Evolutionary conservation across 2,113 vertebrate species (phyloP), one percentile per base, ranked within the genome.

Genomic region (Prinia subflava): DNA sequence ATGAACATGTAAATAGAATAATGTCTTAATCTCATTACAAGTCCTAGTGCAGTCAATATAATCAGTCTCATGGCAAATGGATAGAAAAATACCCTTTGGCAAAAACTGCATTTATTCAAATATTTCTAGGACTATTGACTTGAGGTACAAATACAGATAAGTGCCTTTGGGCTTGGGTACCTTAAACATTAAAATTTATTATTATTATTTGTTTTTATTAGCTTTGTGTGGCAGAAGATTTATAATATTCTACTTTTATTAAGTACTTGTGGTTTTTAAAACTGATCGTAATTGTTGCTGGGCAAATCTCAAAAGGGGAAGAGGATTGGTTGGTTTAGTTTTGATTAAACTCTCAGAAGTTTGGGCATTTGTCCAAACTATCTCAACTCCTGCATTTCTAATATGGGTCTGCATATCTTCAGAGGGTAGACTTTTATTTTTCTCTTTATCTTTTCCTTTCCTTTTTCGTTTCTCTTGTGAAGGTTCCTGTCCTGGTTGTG

Each of bases 201-300:
- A 94, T 97, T 96, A 96, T 93, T 96, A 96, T 95, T 95, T 95
- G 94, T 97, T 97, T 97, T 95, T 97, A 96, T 96, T 97, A 97
- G 90, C 53, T 94, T 96, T 23, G 69, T 73, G 73, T 95, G 94
- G 88, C 91, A 93, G 94, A 95, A 94, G 95, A 97, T 97, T 96
- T 96, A 96, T 97, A 95, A 88, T 96, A 94, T 93, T 96, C 92
- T 80, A 86, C 76, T 73, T 96, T 94, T 94, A 97, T 96, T 86
- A 89, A 95, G 92, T 94, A 87, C 82, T 95, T 96, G 95, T 95
- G 95, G 93, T 92, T 96, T 96, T 93, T 49, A 95, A 92, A 85
- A 91, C 76, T 91, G 94, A 96, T 90, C 0, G 13, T 94, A 96
- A 92, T 96, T 96, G 96, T 92, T 97, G 83, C 90, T 89, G 92